A percentile compares a stretch with the other conserved stretches of the same genome.
Evolutionary conservation across 2,888 invertebrate genomes (phyloP).

Genomic region (Epistrophe grossulariae): DNA sequence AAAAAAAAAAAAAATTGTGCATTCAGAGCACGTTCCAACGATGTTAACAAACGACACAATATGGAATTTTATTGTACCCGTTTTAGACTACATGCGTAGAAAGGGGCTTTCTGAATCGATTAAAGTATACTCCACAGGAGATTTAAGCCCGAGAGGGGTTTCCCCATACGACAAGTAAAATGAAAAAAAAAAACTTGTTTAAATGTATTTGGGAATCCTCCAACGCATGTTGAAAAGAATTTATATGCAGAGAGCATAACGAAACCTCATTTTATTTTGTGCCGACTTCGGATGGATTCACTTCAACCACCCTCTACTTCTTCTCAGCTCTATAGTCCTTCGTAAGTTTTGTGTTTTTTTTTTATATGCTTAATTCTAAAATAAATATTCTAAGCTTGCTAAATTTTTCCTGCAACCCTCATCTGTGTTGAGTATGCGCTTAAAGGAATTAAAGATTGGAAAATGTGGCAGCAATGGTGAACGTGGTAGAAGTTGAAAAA

Average conservation of each 20-base stretch:
- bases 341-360: not conserved
- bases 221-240: conserved; percentile 46
- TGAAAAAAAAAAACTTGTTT: conserved; percentile 13
- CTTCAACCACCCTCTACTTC: conserved; percentile 25
- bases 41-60: conserved; percentile 70
- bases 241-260: conserved; percentile 65
- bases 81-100: conserved; percentile 59
- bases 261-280: conserved; percentile 57
- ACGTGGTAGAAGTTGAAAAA: conserved; percentile 20
- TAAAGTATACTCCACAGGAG: conserved; percentile 50
- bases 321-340: conserved; percentile 19
- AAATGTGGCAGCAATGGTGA: conserved; percentile 30
- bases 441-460: not conserved
- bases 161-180: conserved; percentile 3
- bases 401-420: conserved; percentile 9
- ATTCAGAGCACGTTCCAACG: conserved; percentile 64
- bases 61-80: conserved; percentile 60
- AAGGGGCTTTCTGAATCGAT: conserved; percentile 67
- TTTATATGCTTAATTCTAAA: not conserved
- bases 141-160: conserved; percentile 26
- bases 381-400: conserved; percentile 27
- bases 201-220: conserved; percentile 59
- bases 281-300: conserved; percentile 51
- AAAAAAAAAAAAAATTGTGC: conserved; percentile 41
- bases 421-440: conserved; percentile 66